phyloP scores from a whole-genome alignment of 1,140 invertebrate genomes.

The Neoseiulus cucumeris region DNA sequence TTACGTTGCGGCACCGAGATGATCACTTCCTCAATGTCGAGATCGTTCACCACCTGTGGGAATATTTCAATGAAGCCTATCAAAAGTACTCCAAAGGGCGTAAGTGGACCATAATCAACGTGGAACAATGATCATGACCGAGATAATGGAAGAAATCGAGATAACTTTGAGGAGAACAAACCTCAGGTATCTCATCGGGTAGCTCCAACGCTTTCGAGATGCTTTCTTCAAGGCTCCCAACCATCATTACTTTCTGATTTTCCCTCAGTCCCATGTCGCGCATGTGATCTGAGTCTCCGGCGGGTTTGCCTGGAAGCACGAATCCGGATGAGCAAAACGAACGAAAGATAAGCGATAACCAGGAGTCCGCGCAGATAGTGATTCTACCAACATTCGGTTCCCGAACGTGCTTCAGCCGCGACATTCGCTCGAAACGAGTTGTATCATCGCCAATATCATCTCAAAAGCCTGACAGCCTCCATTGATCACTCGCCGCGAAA shows the following conservation, averaged over 20 bases:
- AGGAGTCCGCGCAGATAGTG: no score
- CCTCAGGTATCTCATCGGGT: slow-evolving; percentile 53
- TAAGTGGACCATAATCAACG: neutral
- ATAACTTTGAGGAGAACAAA: slow-evolving; percentile 26
- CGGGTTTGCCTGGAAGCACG: slow-evolving; percentile 46
- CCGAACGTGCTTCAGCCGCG: no score
- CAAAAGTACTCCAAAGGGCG: neutral
- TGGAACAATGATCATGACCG: neutral
- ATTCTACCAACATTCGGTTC: no score
- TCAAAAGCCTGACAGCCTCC: no score
- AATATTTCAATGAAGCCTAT: neutral
- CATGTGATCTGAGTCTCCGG: slow-evolving; percentile 49
- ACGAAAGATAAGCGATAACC: no score
- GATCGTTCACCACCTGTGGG: slow-evolving; percentile 46
- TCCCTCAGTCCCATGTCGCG: slow-evolving; percentile 51
- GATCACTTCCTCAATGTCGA: slow-evolving; percentile 48
- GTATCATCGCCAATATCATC: no score
- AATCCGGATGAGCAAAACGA: slow-evolving; percentile 11
- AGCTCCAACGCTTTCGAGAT: slow-evolving; percentile 51
- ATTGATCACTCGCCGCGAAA: no score
- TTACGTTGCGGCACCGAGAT: slow-evolving; percentile 59
- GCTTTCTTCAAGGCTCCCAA: slow-evolving; percentile 78
- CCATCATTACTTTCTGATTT: slow-evolving; percentile 89
- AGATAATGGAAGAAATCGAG: neutral
- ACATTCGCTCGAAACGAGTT: no score